Percentiles rank a stretch among this genome's conserved stretches.
These are phyloP conservation scores for Buceros bicornis DNA, from an alignment of 2,797 vertebrate genomes.

Conservation along the genomic window DNA sequence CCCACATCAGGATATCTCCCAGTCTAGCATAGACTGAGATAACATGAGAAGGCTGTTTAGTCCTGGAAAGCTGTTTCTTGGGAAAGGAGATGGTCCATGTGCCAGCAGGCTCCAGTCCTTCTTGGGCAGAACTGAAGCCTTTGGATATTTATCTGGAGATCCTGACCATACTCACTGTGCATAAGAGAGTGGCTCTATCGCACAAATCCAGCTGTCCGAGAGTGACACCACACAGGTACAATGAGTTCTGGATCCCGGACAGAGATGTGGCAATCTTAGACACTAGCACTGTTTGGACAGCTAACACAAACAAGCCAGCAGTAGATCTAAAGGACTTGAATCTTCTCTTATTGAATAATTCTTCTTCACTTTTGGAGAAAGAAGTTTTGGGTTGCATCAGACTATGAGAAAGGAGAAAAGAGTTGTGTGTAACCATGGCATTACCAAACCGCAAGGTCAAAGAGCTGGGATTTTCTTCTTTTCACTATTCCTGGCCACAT, in stretches of 20 bases:
- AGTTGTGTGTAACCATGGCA: not conserved
- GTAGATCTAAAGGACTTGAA: not conserved
- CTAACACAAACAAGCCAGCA: not conserved
- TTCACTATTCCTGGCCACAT: not conserved
- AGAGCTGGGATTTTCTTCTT: not conserved
- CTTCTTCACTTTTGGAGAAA: not conserved
- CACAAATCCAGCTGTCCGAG: not conserved
- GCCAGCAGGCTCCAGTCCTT: not conserved
- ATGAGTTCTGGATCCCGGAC: not conserved
- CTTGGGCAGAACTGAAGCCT: not conserved
- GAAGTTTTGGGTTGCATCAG: not conserved
- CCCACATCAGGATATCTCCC: not conserved
- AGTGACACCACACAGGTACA: not conserved
- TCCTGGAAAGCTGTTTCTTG: not conserved
- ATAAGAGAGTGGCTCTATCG: not conserved
- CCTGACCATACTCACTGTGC: not conserved
- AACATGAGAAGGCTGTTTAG: not conserved
- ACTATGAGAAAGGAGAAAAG: not conserved
- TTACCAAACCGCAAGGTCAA: not conserved
- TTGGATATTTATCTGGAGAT: not conserved
- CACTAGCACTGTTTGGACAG: not conserved
- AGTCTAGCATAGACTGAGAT: not conserved
- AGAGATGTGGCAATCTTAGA: not conserved
- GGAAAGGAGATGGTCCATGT: not conserved
- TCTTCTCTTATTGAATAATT: not conserved